A percentile compares a stretch with the other conserved stretches of the same genome.
Conservation (phyloP, 2,888 invertebrate species). For the Oxycera nigricornis region DNA sequence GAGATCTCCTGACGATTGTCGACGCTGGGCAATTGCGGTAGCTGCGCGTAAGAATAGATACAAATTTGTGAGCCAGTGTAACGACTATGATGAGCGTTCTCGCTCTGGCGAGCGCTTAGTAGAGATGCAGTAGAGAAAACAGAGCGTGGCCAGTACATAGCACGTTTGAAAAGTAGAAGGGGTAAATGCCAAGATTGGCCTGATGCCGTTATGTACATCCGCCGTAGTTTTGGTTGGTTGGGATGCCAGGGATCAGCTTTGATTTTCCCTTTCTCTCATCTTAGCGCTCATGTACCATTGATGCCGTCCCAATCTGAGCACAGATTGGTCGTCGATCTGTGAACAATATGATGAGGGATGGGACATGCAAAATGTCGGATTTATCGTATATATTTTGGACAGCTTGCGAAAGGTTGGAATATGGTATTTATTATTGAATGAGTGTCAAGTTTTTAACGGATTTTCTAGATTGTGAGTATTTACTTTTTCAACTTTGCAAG, state of each 20-base stretch:
- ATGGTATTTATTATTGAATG: no score
- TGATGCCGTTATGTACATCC: constrained; percentile 28
- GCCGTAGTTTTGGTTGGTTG: constrained; percentile 25
- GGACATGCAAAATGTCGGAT: constrained; percentile 13
- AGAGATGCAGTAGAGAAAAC: not conserved
- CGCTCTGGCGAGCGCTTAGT: not conserved
- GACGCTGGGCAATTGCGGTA: no score
- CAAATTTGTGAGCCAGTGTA: constrained; percentile 1
- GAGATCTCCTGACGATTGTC: no score
- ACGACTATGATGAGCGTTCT: not conserved
- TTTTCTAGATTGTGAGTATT: no score
- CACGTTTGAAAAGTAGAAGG: not conserved
- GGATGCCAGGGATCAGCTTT: not conserved
- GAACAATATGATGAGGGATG: not conserved
- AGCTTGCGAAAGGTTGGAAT: no score
- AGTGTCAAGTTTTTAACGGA: no score
- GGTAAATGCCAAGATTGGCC: not conserved
- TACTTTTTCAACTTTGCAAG: no score
- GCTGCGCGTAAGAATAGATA: no score
- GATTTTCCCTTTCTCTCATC: constrained; percentile 1
- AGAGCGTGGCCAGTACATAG: not conserved
- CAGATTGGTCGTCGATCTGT: not conserved
- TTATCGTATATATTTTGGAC: no score
- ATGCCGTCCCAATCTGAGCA: not conserved
- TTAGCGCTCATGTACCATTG: not conserved